Evolutionary conservation across 1,140 invertebrate species (phyloP), one percentile per base, ranked within the genome.

Genomic region (Trichoplusia ni): DNA sequence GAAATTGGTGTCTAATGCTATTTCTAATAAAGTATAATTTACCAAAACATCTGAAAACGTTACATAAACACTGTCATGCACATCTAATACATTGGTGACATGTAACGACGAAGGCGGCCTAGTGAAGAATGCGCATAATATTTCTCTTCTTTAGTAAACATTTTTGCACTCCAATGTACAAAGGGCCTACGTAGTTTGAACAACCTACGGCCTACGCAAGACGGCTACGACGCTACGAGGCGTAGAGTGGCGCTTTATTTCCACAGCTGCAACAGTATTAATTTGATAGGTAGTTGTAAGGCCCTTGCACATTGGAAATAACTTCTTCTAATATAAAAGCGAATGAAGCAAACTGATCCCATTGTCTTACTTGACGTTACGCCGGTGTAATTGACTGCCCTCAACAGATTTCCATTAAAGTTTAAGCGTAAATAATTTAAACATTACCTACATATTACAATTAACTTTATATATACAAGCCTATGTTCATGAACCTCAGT

Each of bases 401-500:
- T 46, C 21, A 60, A 44, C 51, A 64, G 38, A 46, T 54, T 49
- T 54, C 56, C 42, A 27, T 54, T 65, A 51, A 64, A 65, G 46
- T 67, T 58, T 65, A 64, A 61, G 44, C 58, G 47, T 54, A 61
- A 51, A 60, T 37, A 49, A 59, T 25, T 27, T 56, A 35, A 11
- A 42, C 21, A 49, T 53, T 38, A 31, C 21, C 49, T 62, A 67
- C 29, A 49, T 47, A 62, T 51, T 47, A 44, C 46, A 59, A 42
- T 63, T 61, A 13, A 19, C 59, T 49, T 59, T 65, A 67, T 70
- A 69, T 75, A 64, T 72, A 75, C 73, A 72, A 63, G 64, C 62
- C 61, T 69, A 69, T 58, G 35, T 49, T 60, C 38, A 67, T 61
- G 16, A 25, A 69, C 67, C 71, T 76, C 73, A 76, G 73, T 76